Evolutionary conservation across 2,113 vertebrate genomes (phyloP), one percentile per base, ranked within the genome.

Genomic region (Speoplatyrhinus poulsoni): DNA sequence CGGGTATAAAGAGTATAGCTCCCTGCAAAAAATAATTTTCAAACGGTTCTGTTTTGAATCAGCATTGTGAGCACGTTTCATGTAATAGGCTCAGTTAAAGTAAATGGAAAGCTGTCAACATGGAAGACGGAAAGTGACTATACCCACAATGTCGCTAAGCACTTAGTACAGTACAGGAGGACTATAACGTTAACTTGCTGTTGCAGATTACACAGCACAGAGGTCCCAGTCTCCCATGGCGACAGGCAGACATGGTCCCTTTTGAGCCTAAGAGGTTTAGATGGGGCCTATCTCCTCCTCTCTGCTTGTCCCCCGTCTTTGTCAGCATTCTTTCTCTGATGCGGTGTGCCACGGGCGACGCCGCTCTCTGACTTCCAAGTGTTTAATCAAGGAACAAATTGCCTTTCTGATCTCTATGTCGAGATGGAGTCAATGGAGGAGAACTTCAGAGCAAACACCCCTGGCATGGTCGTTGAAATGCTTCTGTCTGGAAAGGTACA

Each of bases 321-420:
- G 80, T 89, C 84, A 83, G 79, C 69, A 10, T 72, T 85, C 73
- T 81, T 85, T 69, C 68, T 73, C 58, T 69, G 67, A 76, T 77
- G 81, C 67, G 74, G 80, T 83, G 76, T 82, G 75, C 81, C 74
- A 62, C 77, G 65, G 67, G 77, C 74, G 80, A 81, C 65, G 70
- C 60, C 60, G 61, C 80, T 73, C 64, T 41, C 46, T 72, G 79
- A 65, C 76, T 82, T 79, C 82, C 71, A 77, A 62, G 71, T 85
- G 82, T 82, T 85, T 86, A 89, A 88, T 77, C 85, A 83, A 87
- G 85, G 79, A 84, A 79, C 70, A 90, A 89, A 86, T 91, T 86
- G 76, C 62, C 11, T 81, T 77, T 80, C 62, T 79, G 86, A 87
- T 87, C 73, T 89, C 77, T 74, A 76, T 83, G 73, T 85, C 75